These are phyloP conservation scores for Drosophila robusta DNA, from an alignment of 2,888 invertebrate species.

Conservation along the genomic window DNA sequence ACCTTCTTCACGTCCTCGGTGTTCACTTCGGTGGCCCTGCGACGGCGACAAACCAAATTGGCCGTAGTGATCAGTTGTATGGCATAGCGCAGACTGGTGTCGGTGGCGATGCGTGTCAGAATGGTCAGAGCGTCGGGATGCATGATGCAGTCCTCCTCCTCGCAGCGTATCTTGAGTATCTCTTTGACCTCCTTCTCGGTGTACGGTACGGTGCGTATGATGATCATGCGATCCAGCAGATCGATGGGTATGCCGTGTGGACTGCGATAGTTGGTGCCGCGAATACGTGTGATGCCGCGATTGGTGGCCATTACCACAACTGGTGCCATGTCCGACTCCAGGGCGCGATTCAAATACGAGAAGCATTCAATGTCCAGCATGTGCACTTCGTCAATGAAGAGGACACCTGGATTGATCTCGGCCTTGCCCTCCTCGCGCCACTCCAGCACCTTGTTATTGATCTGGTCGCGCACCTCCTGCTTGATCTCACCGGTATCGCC, in stretches of 20 bases:
- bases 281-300: constrained; percentile 96
- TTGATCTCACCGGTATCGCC: constrained; percentile 99
- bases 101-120: constrained; percentile 95
- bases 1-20: constrained; percentile 98
- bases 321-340: constrained; percentile 98
- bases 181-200: constrained; percentile 94
- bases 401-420: constrained; percentile 98
- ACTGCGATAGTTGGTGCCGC: constrained; percentile 96
- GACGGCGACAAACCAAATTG: constrained; percentile 95
- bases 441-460: constrained; percentile 98
- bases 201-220: constrained; percentile 96
- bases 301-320: constrained; percentile 99
- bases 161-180: constrained; percentile 97
- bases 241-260: constrained; percentile 99
- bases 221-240: constrained; percentile 97
- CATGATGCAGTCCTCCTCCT: constrained; percentile 99
- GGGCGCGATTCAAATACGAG: constrained; percentile 97
- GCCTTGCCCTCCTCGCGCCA: constrained; percentile 99
- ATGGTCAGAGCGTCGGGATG: constrained; percentile 95
- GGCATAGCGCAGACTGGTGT: constrained; percentile 97
- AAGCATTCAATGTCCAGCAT: constrained; percentile 99
- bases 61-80: constrained; percentile 99
- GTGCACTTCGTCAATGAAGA: constrained; percentile 98
- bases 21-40: constrained; percentile 93
- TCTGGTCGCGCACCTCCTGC: constrained; percentile 98